Evolutionary conservation across 2,797 vertebrate species (phyloP).

Genomic region (Macrochelys suwanniensis): DNA sequence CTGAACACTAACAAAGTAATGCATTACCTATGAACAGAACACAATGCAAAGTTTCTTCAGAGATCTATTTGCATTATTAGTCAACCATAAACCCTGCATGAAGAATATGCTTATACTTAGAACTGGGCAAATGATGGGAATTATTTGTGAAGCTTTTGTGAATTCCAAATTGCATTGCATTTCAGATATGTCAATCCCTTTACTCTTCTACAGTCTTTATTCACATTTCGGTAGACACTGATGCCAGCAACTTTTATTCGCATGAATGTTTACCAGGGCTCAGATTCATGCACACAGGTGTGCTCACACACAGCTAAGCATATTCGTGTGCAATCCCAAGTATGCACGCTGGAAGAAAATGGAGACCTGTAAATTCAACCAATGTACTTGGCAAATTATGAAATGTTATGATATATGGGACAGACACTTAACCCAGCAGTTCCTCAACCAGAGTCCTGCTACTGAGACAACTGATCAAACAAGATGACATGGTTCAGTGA

Average conservation of each 20-base stretch:
- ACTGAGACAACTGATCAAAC: background rate
- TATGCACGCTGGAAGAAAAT: constrained; percentile 1
- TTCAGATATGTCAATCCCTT: accelerated
- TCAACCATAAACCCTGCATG: background rate
- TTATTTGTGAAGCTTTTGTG: background rate
- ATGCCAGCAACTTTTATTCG: background rate
- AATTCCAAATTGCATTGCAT: background rate
- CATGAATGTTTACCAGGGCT: background rate
- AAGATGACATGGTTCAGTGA: background rate
- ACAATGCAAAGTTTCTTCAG: background rate
- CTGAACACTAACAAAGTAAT: constrained; percentile 28
- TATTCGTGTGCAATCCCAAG: background rate
- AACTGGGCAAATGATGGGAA: background rate
- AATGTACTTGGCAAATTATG: constrained; percentile 2
- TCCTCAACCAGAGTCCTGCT: background rate
- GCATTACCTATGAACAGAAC: constrained; percentile 1
- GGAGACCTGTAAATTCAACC: background rate
- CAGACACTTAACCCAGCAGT: background rate
- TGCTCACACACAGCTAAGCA: background rate
- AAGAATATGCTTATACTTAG: background rate
- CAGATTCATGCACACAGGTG: accelerated
- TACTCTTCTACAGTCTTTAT: background rate
- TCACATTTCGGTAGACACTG: background rate
- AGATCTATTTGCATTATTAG: background rate
- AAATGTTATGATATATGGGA: background rate